phyloP scores from a whole-genome alignment of 2,888 invertebrate genomes.

The Cryptosula pallasiana region DNA sequence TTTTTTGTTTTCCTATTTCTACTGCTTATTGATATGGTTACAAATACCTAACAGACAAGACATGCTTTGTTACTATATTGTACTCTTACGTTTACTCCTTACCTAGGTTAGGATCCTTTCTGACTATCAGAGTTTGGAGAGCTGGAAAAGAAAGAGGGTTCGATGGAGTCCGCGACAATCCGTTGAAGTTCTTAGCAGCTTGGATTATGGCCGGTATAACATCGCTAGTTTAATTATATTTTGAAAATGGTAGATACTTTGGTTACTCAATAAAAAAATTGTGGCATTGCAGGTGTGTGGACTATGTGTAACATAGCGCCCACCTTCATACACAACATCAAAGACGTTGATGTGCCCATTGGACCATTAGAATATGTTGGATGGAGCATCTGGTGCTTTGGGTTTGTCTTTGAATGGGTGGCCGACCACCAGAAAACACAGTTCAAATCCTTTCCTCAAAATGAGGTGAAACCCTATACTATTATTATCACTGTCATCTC shows the following conservation, averaged over 20 bases:
- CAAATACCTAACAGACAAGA: too few relatives aligned
- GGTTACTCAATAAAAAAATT: too few relatives aligned
- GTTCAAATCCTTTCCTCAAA: slow-evolving; percentile 42
- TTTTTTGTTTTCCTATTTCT: too few relatives aligned
- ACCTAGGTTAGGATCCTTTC: slow-evolving; percentile 48
- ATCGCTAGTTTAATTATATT: too few relatives aligned
- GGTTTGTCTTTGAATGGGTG: slow-evolving; percentile 43
- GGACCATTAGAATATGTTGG: slow-evolving; percentile 45
- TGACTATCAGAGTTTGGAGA: slow-evolving; percentile 50
- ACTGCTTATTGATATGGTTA: too few relatives aligned
- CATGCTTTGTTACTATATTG: too few relatives aligned
- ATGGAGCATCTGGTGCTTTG: slow-evolving; percentile 48
- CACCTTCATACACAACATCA: neutral
- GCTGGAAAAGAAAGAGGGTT: slow-evolving; percentile 51
- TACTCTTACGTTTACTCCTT: too few relatives aligned
- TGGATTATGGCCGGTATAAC: neutral
- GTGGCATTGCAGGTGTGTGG: neutral
- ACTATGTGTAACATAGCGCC: neutral
- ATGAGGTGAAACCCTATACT: slow-evolving; percentile 41
- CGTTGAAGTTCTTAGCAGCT: slow-evolving; percentile 37
- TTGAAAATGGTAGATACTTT: too few relatives aligned
- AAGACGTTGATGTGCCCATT: neutral
- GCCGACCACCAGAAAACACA: slow-evolving; percentile 47
- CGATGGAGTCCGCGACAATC: slow-evolving; percentile 41
- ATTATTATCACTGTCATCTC: too few relatives aligned